phyloP scores from a whole-genome alignment of 2,797 vertebrate genomes.

The Thalassophryne amazonica region DNA sequence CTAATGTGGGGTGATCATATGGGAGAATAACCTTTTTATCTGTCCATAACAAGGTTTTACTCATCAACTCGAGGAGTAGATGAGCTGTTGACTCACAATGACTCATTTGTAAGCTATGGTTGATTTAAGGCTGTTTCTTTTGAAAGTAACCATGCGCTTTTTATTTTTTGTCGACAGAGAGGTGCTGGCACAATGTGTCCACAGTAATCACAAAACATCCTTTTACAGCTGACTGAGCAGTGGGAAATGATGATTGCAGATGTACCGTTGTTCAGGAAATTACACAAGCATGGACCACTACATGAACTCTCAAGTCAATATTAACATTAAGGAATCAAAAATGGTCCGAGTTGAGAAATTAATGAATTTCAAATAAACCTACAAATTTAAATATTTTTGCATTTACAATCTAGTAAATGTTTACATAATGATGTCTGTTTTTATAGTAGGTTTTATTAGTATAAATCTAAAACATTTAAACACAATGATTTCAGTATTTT shows the following conservation, averaged over 20 bases:
- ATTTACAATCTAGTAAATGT: no score
- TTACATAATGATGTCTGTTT: no score
- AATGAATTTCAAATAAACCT: not conserved
- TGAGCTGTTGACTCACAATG: conserved; percentile 33
- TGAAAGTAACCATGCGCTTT: conserved; percentile 17
- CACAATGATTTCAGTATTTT: no score
- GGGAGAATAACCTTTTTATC: not conserved
- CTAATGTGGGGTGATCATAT: not conserved
- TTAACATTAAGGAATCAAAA: conserved; percentile 31
- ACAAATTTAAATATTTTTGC: not conserved
- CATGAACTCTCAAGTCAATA: conserved; percentile 9
- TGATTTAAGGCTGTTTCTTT: conserved; percentile 23
- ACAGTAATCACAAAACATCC: conserved; percentile 26
- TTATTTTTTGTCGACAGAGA: conserved; percentile 18
- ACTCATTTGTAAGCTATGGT: conserved; percentile 43
- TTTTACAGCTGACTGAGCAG: conserved; percentile 8
- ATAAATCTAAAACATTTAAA: no score
- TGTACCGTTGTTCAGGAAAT: conserved; percentile 58
- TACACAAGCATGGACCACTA: conserved; percentile 6
- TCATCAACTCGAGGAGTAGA: not conserved
- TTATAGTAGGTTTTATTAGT: no score
- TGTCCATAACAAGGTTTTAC: not conserved
- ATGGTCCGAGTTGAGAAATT: conserved; percentile 9
- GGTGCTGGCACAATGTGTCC: conserved; percentile 49
- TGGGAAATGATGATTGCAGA: conserved; percentile 25